Percentiles rank a stretch among this genome's conserved stretches.
phyloP scores from a whole-genome alignment of 92 coral and sea anemone genomes.

The Porites lobata region DNA sequence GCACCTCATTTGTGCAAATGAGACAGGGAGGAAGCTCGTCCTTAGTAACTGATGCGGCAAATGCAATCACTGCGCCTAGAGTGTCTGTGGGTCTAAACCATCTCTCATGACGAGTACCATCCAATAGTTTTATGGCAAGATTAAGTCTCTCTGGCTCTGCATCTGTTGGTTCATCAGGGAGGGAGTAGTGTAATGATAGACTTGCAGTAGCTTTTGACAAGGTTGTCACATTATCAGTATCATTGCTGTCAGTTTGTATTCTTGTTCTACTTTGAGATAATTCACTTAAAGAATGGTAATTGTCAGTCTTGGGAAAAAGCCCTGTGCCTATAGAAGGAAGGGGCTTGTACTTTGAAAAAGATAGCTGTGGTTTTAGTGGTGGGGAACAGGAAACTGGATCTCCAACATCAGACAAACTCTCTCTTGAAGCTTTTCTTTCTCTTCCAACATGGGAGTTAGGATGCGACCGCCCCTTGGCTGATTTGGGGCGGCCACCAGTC shows the following conservation, averaged over 20 bases:
- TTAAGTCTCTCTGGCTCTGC: conserved; percentile 71
- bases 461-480: conserved; percentile 79
- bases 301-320: background rate
- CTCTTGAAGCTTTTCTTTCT: conserved; percentile 1
- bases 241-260: background rate
- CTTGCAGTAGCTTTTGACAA: conserved; percentile 9
- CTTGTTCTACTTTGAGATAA: background rate
- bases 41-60: conserved; percentile 63
- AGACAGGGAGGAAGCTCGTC: conserved; percentile 71
- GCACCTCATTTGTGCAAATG: conserved; percentile 86
- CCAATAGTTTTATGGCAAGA: conserved; percentile 85
- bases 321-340: conserved; percentile 82
- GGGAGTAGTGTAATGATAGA: conserved; percentile 31
- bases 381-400: conserved; percentile 47
- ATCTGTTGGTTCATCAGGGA: conserved; percentile 81
- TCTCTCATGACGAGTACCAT: conserved; percentile 91
- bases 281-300: background rate
- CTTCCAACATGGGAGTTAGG: conserved; percentile 50
- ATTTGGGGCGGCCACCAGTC: conserved; percentile 64
- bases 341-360: conserved; percentile 85
- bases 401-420: background rate
- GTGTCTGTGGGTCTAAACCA: conserved; percentile 84
- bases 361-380: conserved; percentile 59
- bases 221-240: background rate
- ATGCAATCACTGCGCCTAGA: conserved; percentile 75